Evolutionary conservation across 2,113 vertebrate genomes (phyloP), one percentile per base, ranked within the genome.

Genomic region (Tautogolabrus adspersus): DNA sequence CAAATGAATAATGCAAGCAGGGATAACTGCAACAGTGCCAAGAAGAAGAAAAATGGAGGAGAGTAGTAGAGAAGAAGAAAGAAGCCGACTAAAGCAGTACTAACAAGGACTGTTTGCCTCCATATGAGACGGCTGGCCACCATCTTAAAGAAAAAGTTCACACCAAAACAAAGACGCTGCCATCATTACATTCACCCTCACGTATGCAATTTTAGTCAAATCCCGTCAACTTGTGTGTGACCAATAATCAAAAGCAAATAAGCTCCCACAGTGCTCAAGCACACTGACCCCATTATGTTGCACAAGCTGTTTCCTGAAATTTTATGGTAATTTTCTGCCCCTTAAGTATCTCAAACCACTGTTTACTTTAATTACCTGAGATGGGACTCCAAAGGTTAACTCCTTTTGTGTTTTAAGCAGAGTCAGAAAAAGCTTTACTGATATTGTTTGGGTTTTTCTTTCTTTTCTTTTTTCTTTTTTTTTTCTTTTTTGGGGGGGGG

Each of bases 311-410:
- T 90, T 74, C 42, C 66, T 66, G 46, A 72, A 71, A 54, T 64
- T 11, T 81, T 61, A 85, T 71, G 66, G 59, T 81, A 67, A 85
- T 88, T 86, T 84, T 76, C 46, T 11, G 19, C 38, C 66, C 19
- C 23, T 70, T 72, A 83, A 42, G 46, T 37, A 75, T 76, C 44
- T 40, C 34, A 71, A 76, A 75, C 55, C 23, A 42, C 8, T 59
- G 70, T 86, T 85, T 78, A 68, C 73, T 68, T 76, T 54, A 74
- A 46, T 81, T 82, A 86, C 72, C 56, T 78, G 60, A 59, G 44
- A 71, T 44, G 26, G 40, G 69, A 55, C 51, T 74, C 6, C 21
- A 75, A 73, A 85, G 68, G 68, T 77, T 82, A 81, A 75, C n/a
- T 38, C 37, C n/a, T 62, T 51, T 40, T 82, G 62, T 77, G 42